A percentile compares a stretch with the other conserved stretches of the same genome.
phyloP scores from a whole-genome alignment of 2,797 vertebrate genomes.

The Borostomias antarcticus region DNA sequence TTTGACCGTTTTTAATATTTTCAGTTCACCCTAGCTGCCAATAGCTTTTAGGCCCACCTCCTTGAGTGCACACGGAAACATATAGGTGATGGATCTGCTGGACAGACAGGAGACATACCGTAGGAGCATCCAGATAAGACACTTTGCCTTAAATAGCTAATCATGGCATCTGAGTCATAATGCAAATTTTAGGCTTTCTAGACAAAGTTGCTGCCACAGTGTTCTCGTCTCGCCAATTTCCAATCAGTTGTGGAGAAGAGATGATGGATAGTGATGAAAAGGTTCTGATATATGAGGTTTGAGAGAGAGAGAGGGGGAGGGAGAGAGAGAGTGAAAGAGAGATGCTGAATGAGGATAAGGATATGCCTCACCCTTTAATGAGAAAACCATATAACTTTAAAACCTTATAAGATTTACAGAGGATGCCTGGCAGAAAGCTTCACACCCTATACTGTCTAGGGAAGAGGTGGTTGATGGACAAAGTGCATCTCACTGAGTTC shows the following conservation, averaged over 20 bases:
- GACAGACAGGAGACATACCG: no score
- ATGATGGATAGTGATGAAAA: background rate
- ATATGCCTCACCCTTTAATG: background rate
- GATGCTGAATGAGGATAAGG: background rate
- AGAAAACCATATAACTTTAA: no score
- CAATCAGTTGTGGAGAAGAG: background rate
- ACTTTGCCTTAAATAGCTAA: background rate
- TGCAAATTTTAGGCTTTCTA: no score
- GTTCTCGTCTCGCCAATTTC: background rate
- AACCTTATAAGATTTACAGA: no score
- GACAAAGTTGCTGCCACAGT: background rate
- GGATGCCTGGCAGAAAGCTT: background rate
- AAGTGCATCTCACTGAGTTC: background rate
- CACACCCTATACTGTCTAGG: background rate
- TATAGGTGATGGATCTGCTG: no score
- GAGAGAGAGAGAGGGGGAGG: background rate
- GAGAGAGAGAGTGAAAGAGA: conserved; percentile 6
- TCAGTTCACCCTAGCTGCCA: no score
- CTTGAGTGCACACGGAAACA: no score
- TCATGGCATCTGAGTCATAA: background rate
- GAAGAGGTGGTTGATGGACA: background rate
- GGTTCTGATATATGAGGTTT: background rate
- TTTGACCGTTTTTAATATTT: background rate
- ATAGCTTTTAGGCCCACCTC: no score
- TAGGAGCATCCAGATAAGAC: no score